phyloP scores from a whole-genome alignment of 2,797 vertebrate genomes.

The Tauraco hartlaubi region DNA sequence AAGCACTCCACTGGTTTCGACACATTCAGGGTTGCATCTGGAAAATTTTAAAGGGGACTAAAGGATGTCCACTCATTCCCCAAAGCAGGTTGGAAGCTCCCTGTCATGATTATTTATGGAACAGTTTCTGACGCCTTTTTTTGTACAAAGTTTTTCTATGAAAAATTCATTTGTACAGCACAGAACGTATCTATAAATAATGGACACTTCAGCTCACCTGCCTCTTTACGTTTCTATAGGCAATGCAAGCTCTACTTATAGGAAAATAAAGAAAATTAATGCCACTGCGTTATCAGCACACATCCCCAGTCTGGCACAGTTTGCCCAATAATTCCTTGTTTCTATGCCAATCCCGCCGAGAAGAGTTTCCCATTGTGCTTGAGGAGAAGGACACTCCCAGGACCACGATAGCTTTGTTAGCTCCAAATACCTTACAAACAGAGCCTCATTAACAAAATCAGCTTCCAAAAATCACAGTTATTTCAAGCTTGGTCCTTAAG shows the following conservation, averaged over 20 bases:
- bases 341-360: neutral
- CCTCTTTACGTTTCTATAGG: constrained; percentile 29
- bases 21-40: fast-evolving
- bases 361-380: constrained; percentile 5
- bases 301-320: neutral
- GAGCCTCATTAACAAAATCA: neutral
- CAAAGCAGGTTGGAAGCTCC: neutral
- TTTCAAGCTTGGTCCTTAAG: neutral
- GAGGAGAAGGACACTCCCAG: neutral
- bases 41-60: neutral
- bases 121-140: neutral
- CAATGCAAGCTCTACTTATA: neutral
- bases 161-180: constrained; percentile 1
- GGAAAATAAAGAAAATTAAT: neutral
- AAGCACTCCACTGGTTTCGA: neutral
- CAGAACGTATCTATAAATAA: constrained; percentile 11
- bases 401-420: neutral
- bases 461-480: neutral
- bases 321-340: constrained; percentile 7
- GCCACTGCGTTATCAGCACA: fast-evolving
- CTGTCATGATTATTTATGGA: neutral
- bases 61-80: neutral
- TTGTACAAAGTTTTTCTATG: neutral
- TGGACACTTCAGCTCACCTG: neutral
- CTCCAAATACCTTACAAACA: constrained; percentile 19